A percentile compares a stretch with the other conserved stretches of the same genome.
phyloP scores from a whole-genome alignment of 2,113 vertebrate species.

The Helogale parvula region DNA sequence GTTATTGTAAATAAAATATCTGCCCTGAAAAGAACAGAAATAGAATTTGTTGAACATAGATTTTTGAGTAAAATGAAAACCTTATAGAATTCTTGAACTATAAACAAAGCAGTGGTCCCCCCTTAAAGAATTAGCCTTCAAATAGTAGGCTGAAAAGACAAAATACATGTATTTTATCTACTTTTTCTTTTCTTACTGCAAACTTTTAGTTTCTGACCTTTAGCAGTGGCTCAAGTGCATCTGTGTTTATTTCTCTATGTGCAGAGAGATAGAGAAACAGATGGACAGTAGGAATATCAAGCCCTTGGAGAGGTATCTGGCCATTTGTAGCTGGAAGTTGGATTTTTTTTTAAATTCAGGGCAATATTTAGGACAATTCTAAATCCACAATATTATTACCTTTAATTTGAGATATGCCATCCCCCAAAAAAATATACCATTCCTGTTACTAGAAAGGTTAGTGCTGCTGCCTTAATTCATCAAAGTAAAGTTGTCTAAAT shows the following conservation, averaged over 20 bases:
- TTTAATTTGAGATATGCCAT: background rate
- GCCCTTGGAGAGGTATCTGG: conserved; percentile 18
- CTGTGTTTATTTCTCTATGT: conserved; percentile 53
- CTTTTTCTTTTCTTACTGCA: conserved; percentile 30
- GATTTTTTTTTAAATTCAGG: conserved; percentile 7
- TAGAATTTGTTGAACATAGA: conserved; percentile 9
- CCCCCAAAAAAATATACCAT: background rate
- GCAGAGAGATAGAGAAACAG: conserved; percentile 40
- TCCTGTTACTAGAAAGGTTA: background rate
- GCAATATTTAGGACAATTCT: conserved; percentile 26
- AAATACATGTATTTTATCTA: background rate
- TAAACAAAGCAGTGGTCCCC: background rate
- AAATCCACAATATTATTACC: background rate
- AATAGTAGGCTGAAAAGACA: background rate
- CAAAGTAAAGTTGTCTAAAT: conserved; percentile 10
- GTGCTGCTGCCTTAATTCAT: conserved; percentile 3
- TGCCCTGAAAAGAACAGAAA: conserved; percentile 43
- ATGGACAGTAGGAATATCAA: conserved; percentile 25
- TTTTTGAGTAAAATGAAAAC: conserved; percentile 8
- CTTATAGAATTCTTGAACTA: background rate
- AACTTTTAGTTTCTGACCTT: conserved; percentile 50
- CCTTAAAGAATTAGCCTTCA: conserved; percentile 36
- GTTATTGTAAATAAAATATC: conserved; percentile 31
- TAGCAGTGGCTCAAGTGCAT: conserved; percentile 21
- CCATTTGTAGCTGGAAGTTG: conserved; percentile 40